Evolutionary conservation across 2,888 invertebrate genomes (phyloP).

Genomic region (Serripes groenlandicus): DNA sequence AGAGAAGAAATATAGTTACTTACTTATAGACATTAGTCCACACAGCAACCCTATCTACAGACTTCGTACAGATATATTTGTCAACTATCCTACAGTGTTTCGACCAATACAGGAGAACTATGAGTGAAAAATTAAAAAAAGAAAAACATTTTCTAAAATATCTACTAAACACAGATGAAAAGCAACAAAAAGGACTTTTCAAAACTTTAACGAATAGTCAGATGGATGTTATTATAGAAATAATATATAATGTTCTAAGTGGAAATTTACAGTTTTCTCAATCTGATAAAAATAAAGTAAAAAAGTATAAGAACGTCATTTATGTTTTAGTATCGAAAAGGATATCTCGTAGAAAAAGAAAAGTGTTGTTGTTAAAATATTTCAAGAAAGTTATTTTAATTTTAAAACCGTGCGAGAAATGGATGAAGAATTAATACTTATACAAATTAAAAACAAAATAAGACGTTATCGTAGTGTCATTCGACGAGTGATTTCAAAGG

Average conservation of each 20-base stretch:
- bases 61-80: conserved; percentile 45
- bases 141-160: conserved; percentile 42
- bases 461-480: conserved; percentile 35
- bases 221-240: conserved; percentile 44
- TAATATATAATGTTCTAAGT: conserved; percentile 37
- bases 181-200: conserved; percentile 44
- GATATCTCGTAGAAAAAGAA: too few relatives aligned
- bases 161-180: conserved; percentile 33
- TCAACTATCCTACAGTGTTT: conserved; percentile 36
- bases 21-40: conserved; percentile 52
- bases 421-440: too few relatives aligned
- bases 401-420: too few relatives aligned
- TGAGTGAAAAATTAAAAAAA: conserved; percentile 41
- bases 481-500: conserved; percentile 37
- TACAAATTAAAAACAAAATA: conserved; percentile 32
- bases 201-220: conserved; percentile 34
- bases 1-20: conserved; percentile 46
- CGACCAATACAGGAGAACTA: conserved; percentile 52
- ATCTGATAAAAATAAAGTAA: too few relatives aligned
- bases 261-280: too few relatives aligned
- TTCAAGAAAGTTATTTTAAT: too few relatives aligned
- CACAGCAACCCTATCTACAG: conserved; percentile 42
- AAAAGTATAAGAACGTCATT: too few relatives aligned
- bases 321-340: too few relatives aligned
- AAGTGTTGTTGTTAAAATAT: too few relatives aligned